Evolutionary conservation across 2,888 invertebrate genomes (phyloP).

Genomic region (Morpho helenor): DNA sequence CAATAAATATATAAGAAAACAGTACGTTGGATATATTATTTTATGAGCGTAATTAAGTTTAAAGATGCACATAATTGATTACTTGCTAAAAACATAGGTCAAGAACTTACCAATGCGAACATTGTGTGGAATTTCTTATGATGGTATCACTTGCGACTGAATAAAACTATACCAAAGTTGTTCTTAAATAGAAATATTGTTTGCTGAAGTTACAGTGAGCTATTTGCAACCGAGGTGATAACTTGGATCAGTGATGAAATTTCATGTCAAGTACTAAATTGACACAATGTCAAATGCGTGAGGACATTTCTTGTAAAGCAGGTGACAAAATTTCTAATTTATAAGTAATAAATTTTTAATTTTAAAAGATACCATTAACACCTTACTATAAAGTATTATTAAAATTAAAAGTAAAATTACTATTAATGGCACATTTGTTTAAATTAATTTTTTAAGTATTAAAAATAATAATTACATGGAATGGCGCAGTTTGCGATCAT

Average conservation of each 20-base stretch:
- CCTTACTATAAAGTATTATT: too few relatives aligned
- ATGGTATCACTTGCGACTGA: slow-evolving; percentile 28
- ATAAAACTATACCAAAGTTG: slow-evolving; percentile 23
- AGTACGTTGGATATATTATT: too few relatives aligned
- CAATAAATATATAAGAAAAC: too few relatives aligned
- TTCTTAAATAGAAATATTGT: slow-evolving; percentile 63
- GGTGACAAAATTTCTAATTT: too few relatives aligned
- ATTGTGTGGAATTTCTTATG: slow-evolving; percentile 36
- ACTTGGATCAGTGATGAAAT: slow-evolving; percentile 55
- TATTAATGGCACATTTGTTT: too few relatives aligned
- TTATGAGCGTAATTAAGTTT: too few relatives aligned
- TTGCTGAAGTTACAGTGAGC: slow-evolving; percentile 56
- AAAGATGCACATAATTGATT: neutral
- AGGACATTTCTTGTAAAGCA: slow-evolving; percentile 2
- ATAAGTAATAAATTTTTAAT: too few relatives aligned
- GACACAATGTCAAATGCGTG: slow-evolving; percentile 22
- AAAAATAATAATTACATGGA: neutral
- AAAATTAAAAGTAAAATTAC: too few relatives aligned
- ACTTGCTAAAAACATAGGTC: neutral
- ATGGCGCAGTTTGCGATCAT: too few relatives aligned
- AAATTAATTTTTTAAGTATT: too few relatives aligned
- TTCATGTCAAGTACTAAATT: slow-evolving; percentile 31
- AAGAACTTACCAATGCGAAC: slow-evolving; percentile 54
- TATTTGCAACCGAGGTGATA: slow-evolving; percentile 58
- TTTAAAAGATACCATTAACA: too few relatives aligned